These are phyloP conservation scores for Xanthorhoe spadicearia DNA, from an alignment of 2,888 invertebrate genomes.

Conservation along the genomic window DNA sequence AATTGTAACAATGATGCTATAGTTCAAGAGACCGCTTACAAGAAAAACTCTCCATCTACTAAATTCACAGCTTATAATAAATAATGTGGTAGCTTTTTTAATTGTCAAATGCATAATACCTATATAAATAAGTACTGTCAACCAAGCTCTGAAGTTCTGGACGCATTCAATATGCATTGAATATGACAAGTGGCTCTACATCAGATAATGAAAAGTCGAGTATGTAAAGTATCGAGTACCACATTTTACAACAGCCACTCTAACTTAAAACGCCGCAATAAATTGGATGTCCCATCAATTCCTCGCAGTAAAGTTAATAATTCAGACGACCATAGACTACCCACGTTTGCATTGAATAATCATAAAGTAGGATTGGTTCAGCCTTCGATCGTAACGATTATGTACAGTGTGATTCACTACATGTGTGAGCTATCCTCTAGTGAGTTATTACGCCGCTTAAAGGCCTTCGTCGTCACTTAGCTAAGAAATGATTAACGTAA, in stretches of 20 bases:
- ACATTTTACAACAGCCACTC: conserved; percentile 12
- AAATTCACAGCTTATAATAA: not conserved
- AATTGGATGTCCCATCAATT: conserved; percentile 32
- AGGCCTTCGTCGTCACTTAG: no score
- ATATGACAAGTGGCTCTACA: conserved; percentile 1
- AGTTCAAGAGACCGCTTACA: no score
- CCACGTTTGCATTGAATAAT: conserved; percentile 35
- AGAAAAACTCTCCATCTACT: no score
- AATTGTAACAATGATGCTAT: no score
- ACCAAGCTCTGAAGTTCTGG: not conserved
- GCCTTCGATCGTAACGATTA: conserved; percentile 32
- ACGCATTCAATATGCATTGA: not conserved
- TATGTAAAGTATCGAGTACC: not conserved
- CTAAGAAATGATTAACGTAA: no score
- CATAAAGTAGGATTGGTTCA: conserved; percentile 35
- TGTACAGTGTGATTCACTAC: conserved; percentile 1
- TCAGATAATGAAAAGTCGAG: not conserved
- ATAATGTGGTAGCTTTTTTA: no score
- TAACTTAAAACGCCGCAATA: conserved; percentile 25
- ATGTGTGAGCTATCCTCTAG: not conserved
- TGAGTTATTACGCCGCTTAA: no score
- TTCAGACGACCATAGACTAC: conserved; percentile 28
- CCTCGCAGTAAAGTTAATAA: conserved; percentile 22
- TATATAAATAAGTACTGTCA: no score
- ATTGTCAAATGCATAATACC: no score